phyloP scores from a whole-genome alignment of 2,797 vertebrate species.

The Heliangelus exortis region DNA sequence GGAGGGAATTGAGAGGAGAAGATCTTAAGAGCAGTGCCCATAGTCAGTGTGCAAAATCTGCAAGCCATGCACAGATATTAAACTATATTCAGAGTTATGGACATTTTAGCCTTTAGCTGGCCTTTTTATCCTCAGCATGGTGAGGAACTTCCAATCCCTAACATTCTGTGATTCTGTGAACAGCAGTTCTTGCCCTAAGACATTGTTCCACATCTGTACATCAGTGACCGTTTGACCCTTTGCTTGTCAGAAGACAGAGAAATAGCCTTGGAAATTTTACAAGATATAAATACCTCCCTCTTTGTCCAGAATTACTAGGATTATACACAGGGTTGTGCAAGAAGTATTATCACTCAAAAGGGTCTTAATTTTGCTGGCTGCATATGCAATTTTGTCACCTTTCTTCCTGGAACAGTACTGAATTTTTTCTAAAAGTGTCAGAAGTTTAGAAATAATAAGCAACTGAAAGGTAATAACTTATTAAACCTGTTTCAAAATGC shows the following conservation, averaged over 20 bases:
- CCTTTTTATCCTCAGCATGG: background rate
- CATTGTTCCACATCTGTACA: background rate
- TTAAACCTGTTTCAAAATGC: slow-evolving; percentile 41
- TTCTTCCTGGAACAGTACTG: background rate
- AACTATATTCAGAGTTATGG: accelerated
- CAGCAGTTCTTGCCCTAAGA: background rate
- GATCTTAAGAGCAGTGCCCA: background rate
- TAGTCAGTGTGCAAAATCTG: background rate
- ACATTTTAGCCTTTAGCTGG: background rate
- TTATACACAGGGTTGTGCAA: background rate
- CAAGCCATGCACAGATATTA: background rate
- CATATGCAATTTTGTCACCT: background rate
- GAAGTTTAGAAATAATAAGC: slow-evolving; percentile 47
- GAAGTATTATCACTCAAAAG: slow-evolving; percentile 49
- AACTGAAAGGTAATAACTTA: slow-evolving; percentile 12
- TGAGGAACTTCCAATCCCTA: background rate
- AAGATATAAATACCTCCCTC: slow-evolving; percentile 31
- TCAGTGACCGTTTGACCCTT: background rate
- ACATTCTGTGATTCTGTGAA: too few species aligned
- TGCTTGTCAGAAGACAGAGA: background rate
- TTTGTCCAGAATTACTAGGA: slow-evolving; percentile 32
- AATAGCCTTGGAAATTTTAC: slow-evolving; percentile 37
- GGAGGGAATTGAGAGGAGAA: background rate
- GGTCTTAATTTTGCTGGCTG: slow-evolving; percentile 35
- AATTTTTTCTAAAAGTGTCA: slow-evolving; percentile 34